A percentile compares a stretch with the other conserved stretches of the same genome.
Evolutionary conservation across 2,888 invertebrate species (phyloP).

Genomic region (Ornithoptera priamus): DNA sequence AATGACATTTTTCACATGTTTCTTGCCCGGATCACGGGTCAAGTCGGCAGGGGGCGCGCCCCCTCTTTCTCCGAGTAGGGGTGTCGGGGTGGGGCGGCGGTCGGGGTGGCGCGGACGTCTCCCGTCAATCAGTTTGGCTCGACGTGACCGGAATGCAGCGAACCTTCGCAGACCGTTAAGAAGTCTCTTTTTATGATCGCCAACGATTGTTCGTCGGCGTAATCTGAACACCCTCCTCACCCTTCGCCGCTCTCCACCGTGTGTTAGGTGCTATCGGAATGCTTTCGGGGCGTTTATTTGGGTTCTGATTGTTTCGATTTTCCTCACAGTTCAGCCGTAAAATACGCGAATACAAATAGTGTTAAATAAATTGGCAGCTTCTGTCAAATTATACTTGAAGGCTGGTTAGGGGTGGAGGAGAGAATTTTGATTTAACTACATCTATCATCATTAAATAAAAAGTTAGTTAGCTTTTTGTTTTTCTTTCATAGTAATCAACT

Average conservation of each 20-base stretch:
- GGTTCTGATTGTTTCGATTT: conserved; percentile 30
- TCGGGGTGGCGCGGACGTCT: conserved; percentile 64
- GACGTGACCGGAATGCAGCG: conserved; percentile 73
- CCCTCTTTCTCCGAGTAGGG: not conserved
- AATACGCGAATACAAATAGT: too few relatives aligned
- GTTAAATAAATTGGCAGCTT: too few relatives aligned
- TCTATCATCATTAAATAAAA: too few relatives aligned
- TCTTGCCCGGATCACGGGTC: conserved; percentile 68
- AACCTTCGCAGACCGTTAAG: conserved; percentile 56
- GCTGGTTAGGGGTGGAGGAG: too few relatives aligned
- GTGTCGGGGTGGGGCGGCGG: conserved; percentile 32
- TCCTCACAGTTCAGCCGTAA: not conserved
- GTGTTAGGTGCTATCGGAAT: conserved; percentile 31
- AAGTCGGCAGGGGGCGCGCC: conserved; percentile 46
- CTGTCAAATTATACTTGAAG: too few relatives aligned
- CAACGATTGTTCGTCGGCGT: conserved; percentile 55
- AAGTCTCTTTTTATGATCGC: conserved; percentile 59
- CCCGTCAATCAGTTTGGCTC: conserved; percentile 76
- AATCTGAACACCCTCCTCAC: conserved; percentile 39
- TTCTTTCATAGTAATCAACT: too few relatives aligned
- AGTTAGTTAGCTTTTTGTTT: too few relatives aligned
- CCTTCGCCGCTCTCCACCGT: too few relatives aligned
- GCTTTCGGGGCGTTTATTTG: conserved; percentile 28
- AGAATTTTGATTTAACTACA: too few relatives aligned
- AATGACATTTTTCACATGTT: conserved; percentile 79